Base-by-base conservation (phyloP, 1,140 invertebrate species). In the Oncopodura yosiiana region DNA sequence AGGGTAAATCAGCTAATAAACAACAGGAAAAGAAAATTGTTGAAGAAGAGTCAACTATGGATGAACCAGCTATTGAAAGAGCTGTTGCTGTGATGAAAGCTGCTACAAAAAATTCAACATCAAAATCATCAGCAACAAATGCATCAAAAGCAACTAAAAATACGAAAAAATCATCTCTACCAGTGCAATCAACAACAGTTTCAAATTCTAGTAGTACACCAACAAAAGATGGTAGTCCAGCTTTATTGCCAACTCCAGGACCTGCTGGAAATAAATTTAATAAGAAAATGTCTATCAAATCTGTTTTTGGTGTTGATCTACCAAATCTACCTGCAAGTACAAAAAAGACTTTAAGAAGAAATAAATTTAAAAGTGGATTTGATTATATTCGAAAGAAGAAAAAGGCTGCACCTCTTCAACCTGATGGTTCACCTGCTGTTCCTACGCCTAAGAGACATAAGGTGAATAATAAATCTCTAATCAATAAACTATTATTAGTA, bases 321-420 rank as follows among this genome's bases (percentile, higher is more conserved):
- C 39, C 58, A n/a, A 48, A 42, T 14, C 18, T 56, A 26, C 49
- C 62, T 23, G 55, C 48, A 14, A 36, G 38, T 18, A 42, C 48
- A 32, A 64, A 58, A 58, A 66, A 55, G 53, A 49, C 48, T 45
- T 43, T 52, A 38, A 60, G 58, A 57, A 58, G 60, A 51, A 65
- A 61, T 55, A 67, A 59, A 38, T 62, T 43, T 50, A 61, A 56
- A 36, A 60, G 51, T 6, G 85, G 87, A 3, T 90, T 91, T 69
- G 87, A 90, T 73, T 91, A 89, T 55, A 87, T 90, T 37, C 71
- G 86, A 12, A 89, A 89, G 63, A 89, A 90, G 74, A 90, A 90
- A 68, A 83, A 81, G 55, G 72, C 46, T 32, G 39, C 43, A 36
- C 42, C 52, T 26, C 26, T 51, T 9, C 49, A 51, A 30, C 42